Conservation (phyloP, 2,888 invertebrate species). For the Cryptophagus acutangulus region DNA sequence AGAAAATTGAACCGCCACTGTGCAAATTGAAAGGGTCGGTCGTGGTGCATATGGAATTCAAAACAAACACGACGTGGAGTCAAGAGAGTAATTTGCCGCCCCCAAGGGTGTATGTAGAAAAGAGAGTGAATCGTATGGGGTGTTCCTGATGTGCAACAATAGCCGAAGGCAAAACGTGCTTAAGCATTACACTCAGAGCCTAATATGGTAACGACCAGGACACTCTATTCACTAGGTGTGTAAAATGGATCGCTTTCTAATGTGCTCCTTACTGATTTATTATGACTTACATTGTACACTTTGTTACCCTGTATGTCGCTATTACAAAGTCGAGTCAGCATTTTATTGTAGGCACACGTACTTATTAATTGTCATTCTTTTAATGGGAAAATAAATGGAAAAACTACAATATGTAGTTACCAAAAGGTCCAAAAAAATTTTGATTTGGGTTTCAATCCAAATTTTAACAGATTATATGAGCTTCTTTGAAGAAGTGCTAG, state of each 20-base stretch:
- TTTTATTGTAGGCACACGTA: conserved; percentile 45
- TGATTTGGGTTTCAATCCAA: too few relatives aligned
- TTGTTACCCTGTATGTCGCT: conserved; percentile 21
- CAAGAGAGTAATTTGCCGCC: conserved; percentile 31
- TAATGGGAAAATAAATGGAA: too few relatives aligned
- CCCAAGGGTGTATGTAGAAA: conserved; percentile 14
- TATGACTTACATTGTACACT: conserved; percentile 36
- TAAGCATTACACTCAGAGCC: conserved; percentile 37
- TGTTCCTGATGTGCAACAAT: conserved; percentile 32
- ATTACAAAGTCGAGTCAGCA: too few relatives aligned
- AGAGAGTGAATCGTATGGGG: conserved; percentile 18
- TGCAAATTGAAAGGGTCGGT: not conserved
- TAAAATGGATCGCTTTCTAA: conserved; percentile 41
- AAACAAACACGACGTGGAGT: conserved; percentile 21
- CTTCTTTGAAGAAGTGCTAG: too few relatives aligned
- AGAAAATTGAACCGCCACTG: not conserved
- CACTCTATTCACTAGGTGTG: conserved; percentile 25
- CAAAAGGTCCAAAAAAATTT: too few relatives aligned
- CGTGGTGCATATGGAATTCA: conserved; percentile 9
- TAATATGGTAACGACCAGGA: conserved; percentile 40
- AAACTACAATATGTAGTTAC: too few relatives aligned
- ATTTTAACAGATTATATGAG: too few relatives aligned
- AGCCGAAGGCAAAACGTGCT: conserved; percentile 42
- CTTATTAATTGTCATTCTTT: too few relatives aligned
- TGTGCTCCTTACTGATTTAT: conserved; percentile 43